Base-by-base conservation (phyloP, 2,113 vertebrate genomes). In the Prunella fulvescens region DNA sequence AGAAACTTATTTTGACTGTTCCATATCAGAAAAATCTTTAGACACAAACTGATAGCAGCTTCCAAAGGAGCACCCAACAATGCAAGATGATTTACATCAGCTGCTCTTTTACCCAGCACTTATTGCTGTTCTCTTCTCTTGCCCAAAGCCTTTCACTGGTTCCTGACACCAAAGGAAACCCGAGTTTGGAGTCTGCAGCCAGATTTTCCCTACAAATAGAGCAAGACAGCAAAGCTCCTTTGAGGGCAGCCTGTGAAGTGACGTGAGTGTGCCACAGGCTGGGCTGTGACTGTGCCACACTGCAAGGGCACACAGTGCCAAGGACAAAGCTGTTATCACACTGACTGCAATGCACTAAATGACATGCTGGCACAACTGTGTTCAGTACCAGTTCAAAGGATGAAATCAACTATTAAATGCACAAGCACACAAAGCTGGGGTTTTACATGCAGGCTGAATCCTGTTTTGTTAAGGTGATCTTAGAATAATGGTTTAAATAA, bases 131-230 rank as follows among this genome's bases (percentile, higher is more conserved):
- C 24, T 10, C 16, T 82, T 53, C 9, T n/a, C 61, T 82, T 71
- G 22, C 54, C 35, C 60, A 80, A 80, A 93, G 29, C 39, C 53
- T 95, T 86, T 90, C 72, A 65, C 11, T 37, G n/a, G 25, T 78
- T 92, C 88, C 44, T 77, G 47, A n/a, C 58, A 66, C 42, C 26
- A 86, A 85, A 90, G 47, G 72, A 95, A 96, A 94, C 31, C 82
- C 29, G 42, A 93, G 37, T 69, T 69, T 88, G 33, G 66, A 70
- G 74, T 14, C 51, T 33, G 35, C 23, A 90, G 79, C 50, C 71
- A 90, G 47, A 44, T 9, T 33, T 72, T 69, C 29, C 44, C 70
- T n/a, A 64, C 66, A 56, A 92, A 67, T 4, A 53, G 48, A 60
- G 58, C 23, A 85, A 20, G 62, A 19, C 29, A 88, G 74, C 79